Evolutionary conservation across 2,888 invertebrate species (phyloP).

Genomic region (Mythimna ferrago): DNA sequence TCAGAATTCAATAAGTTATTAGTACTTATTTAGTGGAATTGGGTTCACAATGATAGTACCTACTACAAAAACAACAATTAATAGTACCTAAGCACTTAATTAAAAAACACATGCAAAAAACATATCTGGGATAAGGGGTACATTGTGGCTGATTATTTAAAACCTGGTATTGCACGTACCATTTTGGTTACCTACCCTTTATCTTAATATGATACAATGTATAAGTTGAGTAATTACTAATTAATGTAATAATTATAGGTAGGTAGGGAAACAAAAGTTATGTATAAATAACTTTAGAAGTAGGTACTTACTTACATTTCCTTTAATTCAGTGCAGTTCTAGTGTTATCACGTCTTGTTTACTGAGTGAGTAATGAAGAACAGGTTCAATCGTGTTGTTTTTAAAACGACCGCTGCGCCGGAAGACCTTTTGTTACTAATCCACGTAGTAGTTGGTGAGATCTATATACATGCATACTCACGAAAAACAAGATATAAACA

Average conservation of each 20-base stretch:
- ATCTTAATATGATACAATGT: not conserved
- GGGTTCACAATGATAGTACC: not conserved
- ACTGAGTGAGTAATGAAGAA: not conserved
- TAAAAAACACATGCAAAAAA: too few species aligned
- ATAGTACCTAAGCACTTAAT: too few species aligned
- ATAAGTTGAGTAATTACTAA: not conserved
- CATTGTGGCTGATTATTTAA: too few species aligned
- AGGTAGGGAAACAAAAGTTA: not conserved
- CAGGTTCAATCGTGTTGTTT: conserved; percentile 13
- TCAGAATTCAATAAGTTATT: not conserved
- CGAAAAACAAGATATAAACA: conserved; percentile 18
- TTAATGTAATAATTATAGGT: not conserved
- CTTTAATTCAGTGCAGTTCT: not conserved
- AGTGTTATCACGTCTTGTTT: not conserved
- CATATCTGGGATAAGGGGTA: too few species aligned
- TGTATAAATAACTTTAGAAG: not conserved
- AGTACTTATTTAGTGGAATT: not conserved
- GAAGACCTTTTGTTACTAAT: conserved; percentile 6
- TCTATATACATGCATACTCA: conserved; percentile 35
- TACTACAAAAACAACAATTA: not conserved
- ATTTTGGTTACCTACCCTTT: not conserved
- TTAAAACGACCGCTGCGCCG: not conserved
- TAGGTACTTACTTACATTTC: conserved; percentile 41
- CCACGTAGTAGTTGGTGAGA: conserved; percentile 16
- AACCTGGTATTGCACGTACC: not conserved